phyloP scores from a whole-genome alignment of 2,113 vertebrate genomes.

The Gopherus evgoodei region DNA sequence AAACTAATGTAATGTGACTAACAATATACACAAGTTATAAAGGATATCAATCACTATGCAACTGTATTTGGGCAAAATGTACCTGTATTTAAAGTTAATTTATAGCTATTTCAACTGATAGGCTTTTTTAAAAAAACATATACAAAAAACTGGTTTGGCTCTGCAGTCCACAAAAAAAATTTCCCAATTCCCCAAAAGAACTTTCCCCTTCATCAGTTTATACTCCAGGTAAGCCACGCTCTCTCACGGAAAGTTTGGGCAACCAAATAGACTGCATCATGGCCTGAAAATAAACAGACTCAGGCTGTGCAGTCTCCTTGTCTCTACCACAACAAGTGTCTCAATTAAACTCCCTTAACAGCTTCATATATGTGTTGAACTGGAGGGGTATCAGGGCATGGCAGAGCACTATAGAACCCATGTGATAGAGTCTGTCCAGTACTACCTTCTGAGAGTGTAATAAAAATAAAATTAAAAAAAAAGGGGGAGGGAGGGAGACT shows the following conservation, averaged over 20 bases:
- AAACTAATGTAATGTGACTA: not conserved
- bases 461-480: no score
- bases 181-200: not conserved
- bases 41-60: not conserved
- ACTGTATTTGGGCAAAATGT: not conserved
- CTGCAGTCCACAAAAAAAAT: not conserved
- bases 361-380: not conserved
- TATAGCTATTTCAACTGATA: not conserved
- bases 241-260: no score
- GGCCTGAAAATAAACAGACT: not conserved
- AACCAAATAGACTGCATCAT: not conserved
- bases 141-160: not conserved
- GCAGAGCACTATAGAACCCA: not conserved
- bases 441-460: not conserved
- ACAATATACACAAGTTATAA: not conserved
- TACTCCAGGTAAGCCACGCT: not conserved
- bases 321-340: not conserved
- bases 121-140: not conserved
- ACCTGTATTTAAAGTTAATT: not conserved
- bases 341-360: not conserved
- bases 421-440: not conserved
- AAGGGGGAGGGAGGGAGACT: no score
- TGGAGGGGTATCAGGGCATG: not conserved
- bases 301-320: not conserved
- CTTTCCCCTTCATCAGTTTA: not conserved